These are phyloP conservation scores for Potamilus streckersoni DNA, from an alignment of 1,140 invertebrate genomes.

Conservation along the genomic window DNA sequence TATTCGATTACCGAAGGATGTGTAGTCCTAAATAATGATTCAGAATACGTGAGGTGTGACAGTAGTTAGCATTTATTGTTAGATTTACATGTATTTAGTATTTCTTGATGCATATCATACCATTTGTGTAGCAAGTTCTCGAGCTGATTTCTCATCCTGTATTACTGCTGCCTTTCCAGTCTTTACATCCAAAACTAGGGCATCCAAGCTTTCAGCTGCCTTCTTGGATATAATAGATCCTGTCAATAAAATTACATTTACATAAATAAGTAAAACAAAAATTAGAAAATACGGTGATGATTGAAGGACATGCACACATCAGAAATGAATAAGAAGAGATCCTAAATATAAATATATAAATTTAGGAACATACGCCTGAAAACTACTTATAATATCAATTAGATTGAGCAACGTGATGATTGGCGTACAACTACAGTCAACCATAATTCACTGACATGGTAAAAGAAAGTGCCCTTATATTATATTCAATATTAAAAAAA, in stretches of 20 bases:
- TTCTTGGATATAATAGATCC: constrained; percentile 78
- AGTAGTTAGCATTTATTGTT: not conserved
- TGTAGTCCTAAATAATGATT: not conserved
- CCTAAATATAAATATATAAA: too few relatives aligned
- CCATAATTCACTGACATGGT: too few relatives aligned
- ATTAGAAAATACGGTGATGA: too few relatives aligned
- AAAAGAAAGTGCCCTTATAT: too few relatives aligned
- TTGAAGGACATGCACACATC: too few relatives aligned
- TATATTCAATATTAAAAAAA: too few relatives aligned
- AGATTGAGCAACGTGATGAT: too few relatives aligned
- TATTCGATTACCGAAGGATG: not conserved
- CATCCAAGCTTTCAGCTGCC: constrained; percentile 71
- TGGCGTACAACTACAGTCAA: too few relatives aligned
- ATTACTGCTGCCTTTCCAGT: constrained; percentile 72
- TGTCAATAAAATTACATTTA: constrained; percentile 50
- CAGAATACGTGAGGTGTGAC: not conserved
- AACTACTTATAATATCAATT: too few relatives aligned
- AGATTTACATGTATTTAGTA: not conserved
- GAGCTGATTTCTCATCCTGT: constrained; percentile 65
- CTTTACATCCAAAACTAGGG: constrained; percentile 75
- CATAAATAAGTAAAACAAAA: not conserved
- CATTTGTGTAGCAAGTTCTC: constrained; percentile 68
- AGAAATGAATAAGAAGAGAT: too few relatives aligned
- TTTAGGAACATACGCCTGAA: too few relatives aligned
- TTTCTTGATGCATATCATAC: constrained; percentile 54